phyloP scores from a whole-genome alignment of 2,113 vertebrate genomes.

The Aspidoscelis tigris region DNA sequence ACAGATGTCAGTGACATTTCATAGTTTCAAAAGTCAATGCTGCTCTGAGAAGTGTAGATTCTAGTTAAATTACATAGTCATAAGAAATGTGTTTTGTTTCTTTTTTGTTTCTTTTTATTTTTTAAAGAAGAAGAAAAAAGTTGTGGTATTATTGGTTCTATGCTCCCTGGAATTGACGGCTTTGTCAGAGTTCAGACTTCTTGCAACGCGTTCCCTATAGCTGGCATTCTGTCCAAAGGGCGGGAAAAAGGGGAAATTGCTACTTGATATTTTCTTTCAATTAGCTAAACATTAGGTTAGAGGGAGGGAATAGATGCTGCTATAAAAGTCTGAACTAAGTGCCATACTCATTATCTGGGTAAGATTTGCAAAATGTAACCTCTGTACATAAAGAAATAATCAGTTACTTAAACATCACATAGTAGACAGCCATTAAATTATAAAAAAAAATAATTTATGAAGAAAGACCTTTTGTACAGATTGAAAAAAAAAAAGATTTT shows the following conservation, averaged over 20 bases:
- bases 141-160: slow-evolving; percentile 90
- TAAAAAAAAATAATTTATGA: slow-evolving; percentile 99
- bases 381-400: slow-evolving; percentile 90
- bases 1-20: slow-evolving; percentile 89
- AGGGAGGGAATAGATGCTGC: slow-evolving; percentile 87
- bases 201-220: slow-evolving; percentile 79
- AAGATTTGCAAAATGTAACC: slow-evolving; percentile 89
- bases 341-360: slow-evolving; percentile 92
- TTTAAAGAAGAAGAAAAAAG: slow-evolving; percentile 68
- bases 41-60: slow-evolving; percentile 87
- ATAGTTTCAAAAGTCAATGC: slow-evolving; percentile 90
- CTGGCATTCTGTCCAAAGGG: slow-evolving; percentile 70
- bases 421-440: slow-evolving; percentile 99
- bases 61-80: slow-evolving; percentile 84
- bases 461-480: slow-evolving; percentile 99
- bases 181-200: slow-evolving; percentile 84
- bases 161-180: slow-evolving; percentile 85
- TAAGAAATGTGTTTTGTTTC: slow-evolving; percentile 80
- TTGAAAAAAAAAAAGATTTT: slow-evolving; percentile 95
- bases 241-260: slow-evolving; percentile 61
- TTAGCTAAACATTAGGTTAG: slow-evolving; percentile 82
- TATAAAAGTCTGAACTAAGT: slow-evolving; percentile 93
- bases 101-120: slow-evolving; percentile 70
- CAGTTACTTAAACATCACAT: slow-evolving; percentile 91
- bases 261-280: slow-evolving; percentile 84